Evolutionary conservation across 2,113 vertebrate genomes (phyloP), one percentile per base, ranked within the genome.

Genomic region (Prunella himalayana): DNA sequence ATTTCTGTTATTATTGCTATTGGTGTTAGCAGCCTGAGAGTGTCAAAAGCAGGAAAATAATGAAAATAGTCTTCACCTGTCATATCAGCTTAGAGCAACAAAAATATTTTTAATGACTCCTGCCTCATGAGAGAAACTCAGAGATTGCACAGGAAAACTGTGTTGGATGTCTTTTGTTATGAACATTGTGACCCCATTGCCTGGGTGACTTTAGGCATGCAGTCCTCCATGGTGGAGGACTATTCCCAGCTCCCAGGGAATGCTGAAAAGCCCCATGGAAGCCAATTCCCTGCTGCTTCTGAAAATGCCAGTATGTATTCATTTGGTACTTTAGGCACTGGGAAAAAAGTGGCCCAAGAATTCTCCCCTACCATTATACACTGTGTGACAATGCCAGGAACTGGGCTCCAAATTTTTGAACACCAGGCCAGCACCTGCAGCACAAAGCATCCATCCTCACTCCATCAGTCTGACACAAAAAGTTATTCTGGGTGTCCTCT

Each of bases 341-440:
- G 13, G 49, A 63, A 14, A 53, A 73, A 12, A 19, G 1, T 44
- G 25, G 25, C 42, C 37, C 30, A 33, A 28, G n/a, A 64, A 72
- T 12, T 31, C 7, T 42, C 1, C 0, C 14, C 13, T 39, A 8
- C 30, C 12, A 3, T 45, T 27, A 59, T 1, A 33, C 2, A 8
- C 23, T 31, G 9, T 42, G 51, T 51, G 66, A 56, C n/a, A 25
- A 8, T 35, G 50, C 21, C 63, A 80, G 66, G 30, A 88, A 15
- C 37, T 2, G 37, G 82, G 17, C 21, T 86, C 28, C 13, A 16
- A 11, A 39, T 10, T 56, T 54, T 51, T 51, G 37, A 82, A 33
- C 11, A 5, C 4, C 44, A 90, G 44, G 20, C 31, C 57, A 64
- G 13, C 27, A 37, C 42, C 63, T 65, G n/a, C 30, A 80, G 50